Evolutionary conservation across 2,113 vertebrate genomes (phyloP), one percentile per base, ranked within the genome.

Genomic region (Pluvialis apricaria): DNA sequence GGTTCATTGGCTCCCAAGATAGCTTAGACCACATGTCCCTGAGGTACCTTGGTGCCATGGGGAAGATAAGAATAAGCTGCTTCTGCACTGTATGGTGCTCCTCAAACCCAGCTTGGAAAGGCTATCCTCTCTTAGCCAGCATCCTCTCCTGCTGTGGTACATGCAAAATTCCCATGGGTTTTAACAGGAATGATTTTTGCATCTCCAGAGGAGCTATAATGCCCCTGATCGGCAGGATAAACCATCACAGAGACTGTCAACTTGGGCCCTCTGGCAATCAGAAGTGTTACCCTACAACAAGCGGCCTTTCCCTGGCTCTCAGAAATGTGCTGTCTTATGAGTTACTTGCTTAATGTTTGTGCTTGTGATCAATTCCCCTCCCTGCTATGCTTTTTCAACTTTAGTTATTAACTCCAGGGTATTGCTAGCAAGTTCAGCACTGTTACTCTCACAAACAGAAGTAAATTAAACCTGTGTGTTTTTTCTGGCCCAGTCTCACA

Each of bases 401-500:
- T 86, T 3, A 58, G 42, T 60, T 76, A 52, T 75, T 77, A 64
- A 62, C 72, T 54, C 31, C 61, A 70, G 62, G 0, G 0, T 49
- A 80, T 88, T 36, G 58, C 54, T 71, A 77, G 62, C 42, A 77
- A 66, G 42, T 86, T 95, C 92, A 84, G 47, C 34, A 57, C 64
- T 71, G 72, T 68, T 88, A 38, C 34, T 93, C 69, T 88, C 69
- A 75, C 52, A 88, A 88, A 86, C 21, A 83, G 69, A 93, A 83
- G 87, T 70, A 82, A 93, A 94, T 91, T 40, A 93, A 94, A 81
- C 24, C 65, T 87, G 25, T 24, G 57, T 84, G 61, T 75, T 97
- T 95, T 51, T 87, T 92, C 92, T 94, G 90, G 73, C 60, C 26
- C 44, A 10, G 44, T 49, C 88, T 82, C 82, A 64, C n/a, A 47